Evolutionary conservation across 2,797 vertebrate genomes (phyloP), one percentile per base, ranked within the genome.

Genomic region (Poeciliopsis turneri): DNA sequence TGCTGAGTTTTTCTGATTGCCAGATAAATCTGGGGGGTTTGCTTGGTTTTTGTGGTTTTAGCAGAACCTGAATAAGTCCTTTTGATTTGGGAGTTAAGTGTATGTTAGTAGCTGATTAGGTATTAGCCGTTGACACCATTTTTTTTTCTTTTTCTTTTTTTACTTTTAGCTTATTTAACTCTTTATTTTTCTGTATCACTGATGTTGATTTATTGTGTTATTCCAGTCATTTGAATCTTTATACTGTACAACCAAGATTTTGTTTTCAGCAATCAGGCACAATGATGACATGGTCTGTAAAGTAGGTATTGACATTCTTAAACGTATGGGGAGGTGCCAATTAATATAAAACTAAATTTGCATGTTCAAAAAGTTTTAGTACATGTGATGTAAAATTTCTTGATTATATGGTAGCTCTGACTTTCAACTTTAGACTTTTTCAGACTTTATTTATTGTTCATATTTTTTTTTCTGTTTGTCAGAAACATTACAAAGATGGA

Each of bases 401-500:
- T 61, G 55, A n/a, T 57, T n/a, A 59, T 15, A 64, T 20, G 30
- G 59, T 18, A 36, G 59, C 30, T 33, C 30, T 36, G 59, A 36
- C 16, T 33, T 64, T 33, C 30, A 33, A 9, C 59, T 36, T 64
- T 8, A 36, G 57, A 51, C 49, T 51, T 51, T 51, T 51, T 51
- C 49, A 51, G 20, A 51, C 20, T 59, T 5, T 30, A n/a, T 16
- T 43, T n/a, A 15, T 57, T 10, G 6, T 5, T 20, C 23, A 0
- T 36, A 45, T 5, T 59, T 12, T 5, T 7, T 0, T 72, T 16
- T 33, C 0, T 51, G 80, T 2, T 1, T 36, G 0, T 66, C 15
- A 96, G 95, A 75, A 90, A 88, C 30, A 86, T 91, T 82, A 89
- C 93, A 51, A 82, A 91, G 80, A 94, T 92, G 87, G 94, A 95